A percentile compares a stretch with the other conserved stretches of the same genome.
phyloP scores from a whole-genome alignment of 2,888 invertebrate genomes.

The Trilocha varians region DNA sequence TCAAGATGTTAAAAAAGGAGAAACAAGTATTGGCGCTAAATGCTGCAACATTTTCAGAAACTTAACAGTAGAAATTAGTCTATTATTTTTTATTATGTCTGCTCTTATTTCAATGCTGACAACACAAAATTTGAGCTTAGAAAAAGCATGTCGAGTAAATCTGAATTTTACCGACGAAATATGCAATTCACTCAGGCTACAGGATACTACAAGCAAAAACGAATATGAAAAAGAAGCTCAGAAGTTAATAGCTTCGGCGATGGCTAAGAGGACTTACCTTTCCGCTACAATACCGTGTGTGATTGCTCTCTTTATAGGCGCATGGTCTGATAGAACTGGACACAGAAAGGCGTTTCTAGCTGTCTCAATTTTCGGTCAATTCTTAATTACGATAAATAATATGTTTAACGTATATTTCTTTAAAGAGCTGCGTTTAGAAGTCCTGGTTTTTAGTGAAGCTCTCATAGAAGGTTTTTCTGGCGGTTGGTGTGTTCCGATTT shows the following conservation, averaged over 20 bases:
- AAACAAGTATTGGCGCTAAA: background rate
- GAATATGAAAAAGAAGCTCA: slow-evolving; percentile 75
- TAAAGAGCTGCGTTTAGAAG: slow-evolving; percentile 80
- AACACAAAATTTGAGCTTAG: slow-evolving; percentile 85
- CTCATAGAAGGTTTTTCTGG: slow-evolving; percentile 83
- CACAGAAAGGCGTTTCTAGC: slow-evolving; percentile 82
- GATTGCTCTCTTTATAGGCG: slow-evolving; percentile 83
- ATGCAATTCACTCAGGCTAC: slow-evolving; percentile 79
- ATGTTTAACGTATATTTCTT: slow-evolving; percentile 84
- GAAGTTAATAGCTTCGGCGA: slow-evolving; percentile 79
- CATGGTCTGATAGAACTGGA: slow-evolving; percentile 80
- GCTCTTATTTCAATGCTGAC: slow-evolving; percentile 75
- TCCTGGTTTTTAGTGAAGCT: slow-evolving; percentile 80
- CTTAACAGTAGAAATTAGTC: slow-evolving; percentile 48
- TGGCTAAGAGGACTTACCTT: slow-evolving; percentile 86
- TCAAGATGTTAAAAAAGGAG: background rate
- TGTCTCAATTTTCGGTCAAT: slow-evolving; percentile 80
- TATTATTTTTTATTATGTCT: slow-evolving; percentile 34
- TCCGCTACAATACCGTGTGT: slow-evolving; percentile 84
- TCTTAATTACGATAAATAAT: slow-evolving; percentile 79
- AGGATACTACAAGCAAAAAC: slow-evolving; percentile 72
- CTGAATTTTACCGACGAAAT: slow-evolving; percentile 78
- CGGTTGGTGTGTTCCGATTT: slow-evolving; percentile 86
- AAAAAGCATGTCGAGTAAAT: slow-evolving; percentile 86
- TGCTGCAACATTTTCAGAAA: slow-evolving; percentile 21